Evolutionary conservation across 1,140 invertebrate genomes (phyloP).

Genomic region (Colletes gigas): DNA sequence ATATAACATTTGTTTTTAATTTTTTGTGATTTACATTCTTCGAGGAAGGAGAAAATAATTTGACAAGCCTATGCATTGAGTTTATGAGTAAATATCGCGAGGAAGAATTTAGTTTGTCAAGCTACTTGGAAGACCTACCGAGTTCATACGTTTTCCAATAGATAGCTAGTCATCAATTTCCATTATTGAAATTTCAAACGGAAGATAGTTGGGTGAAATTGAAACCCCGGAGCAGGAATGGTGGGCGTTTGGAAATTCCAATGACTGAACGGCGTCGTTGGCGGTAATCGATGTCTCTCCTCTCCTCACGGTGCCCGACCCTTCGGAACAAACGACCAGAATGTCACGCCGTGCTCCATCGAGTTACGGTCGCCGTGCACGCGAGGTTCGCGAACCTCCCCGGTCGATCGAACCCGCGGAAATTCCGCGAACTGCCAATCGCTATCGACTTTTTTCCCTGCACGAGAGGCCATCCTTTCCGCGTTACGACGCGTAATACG

Average conservation of each 20-base stretch:
- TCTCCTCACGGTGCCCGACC: constrained; percentile 17
- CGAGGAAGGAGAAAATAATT: no score
- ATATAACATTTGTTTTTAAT: no score
- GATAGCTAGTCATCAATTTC: no score
- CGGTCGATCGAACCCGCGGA: constrained; percentile 9
- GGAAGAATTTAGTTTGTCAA: no score
- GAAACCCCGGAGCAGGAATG: no score
- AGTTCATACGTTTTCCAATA: no score
- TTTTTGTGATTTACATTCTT: no score
- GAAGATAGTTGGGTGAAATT: no score
- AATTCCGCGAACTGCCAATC: constrained; percentile 18
- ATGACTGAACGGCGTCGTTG: not conserved
- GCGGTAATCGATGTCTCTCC: constrained; percentile 13
- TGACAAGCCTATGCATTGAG: no score
- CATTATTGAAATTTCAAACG: no score
- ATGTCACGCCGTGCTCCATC: constrained; percentile 41
- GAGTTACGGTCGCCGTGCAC: constrained; percentile 66
- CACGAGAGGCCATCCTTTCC: not conserved
- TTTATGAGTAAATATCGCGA: no score
- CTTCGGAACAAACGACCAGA: constrained; percentile 30
- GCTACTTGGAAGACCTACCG: no score
- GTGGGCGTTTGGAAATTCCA: not conserved
- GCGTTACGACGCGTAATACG: not conserved
- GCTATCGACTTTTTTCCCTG: not conserved
- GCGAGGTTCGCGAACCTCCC: constrained; percentile 41